Evolutionary conservation across 35 echinoderm and acorn worm genomes (phyloP).

Genomic region (Anneissia japonica): DNA sequence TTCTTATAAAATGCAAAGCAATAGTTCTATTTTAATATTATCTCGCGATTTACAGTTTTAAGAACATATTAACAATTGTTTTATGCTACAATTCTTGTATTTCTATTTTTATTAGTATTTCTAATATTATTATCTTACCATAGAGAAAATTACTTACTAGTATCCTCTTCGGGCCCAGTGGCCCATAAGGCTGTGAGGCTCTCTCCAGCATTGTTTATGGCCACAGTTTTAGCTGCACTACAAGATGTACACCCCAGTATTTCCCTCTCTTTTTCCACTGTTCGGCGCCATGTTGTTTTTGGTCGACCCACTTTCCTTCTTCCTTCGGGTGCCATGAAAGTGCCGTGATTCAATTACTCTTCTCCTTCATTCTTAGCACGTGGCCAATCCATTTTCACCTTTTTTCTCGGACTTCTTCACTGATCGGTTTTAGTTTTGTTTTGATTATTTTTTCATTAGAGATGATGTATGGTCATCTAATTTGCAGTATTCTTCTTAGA

Average conservation of each 20-base stretch:
- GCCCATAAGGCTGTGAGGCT: too few relatives aligned
- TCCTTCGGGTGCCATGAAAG: conserved; percentile 12
- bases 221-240: neutral
- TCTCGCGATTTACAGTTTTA: too few relatives aligned
- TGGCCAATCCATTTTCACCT: neutral
- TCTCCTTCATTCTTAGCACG: neutral
- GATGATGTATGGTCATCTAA: neutral
- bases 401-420: neutral
- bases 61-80: too few relatives aligned
- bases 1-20: too few relatives aligned
- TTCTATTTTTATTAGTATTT: too few relatives aligned
- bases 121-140: too few relatives aligned
- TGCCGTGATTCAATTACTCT: neutral
- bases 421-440: neutral
- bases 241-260: neutral
- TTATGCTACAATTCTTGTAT: too few relatives aligned
- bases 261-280: conserved; percentile 26
- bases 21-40: too few relatives aligned
- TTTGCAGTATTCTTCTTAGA: neutral
- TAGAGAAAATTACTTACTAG: too few relatives aligned
- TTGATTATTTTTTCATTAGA: neutral
- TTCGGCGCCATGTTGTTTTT: conserved; percentile 23
- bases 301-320: conserved; percentile 8
- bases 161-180: too few relatives aligned
- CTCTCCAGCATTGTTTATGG: too few relatives aligned